phyloP scores from a whole-genome alignment of 2,888 invertebrate genomes.

The Cheilosia urbana region DNA sequence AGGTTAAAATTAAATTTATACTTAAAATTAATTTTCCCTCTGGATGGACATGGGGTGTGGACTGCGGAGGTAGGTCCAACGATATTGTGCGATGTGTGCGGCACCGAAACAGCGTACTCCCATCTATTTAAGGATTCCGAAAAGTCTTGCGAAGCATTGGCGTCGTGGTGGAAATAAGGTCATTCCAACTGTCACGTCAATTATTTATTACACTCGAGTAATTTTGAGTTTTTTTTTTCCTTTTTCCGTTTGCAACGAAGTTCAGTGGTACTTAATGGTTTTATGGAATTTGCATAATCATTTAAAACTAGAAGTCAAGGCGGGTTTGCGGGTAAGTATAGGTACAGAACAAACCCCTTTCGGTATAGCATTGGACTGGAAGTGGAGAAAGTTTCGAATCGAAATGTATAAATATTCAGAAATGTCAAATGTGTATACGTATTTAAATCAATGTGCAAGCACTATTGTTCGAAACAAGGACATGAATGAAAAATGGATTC shows the following conservation, averaged over 20 bases:
- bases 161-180: constrained; percentile 39
- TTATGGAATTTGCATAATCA: constrained; percentile 53
- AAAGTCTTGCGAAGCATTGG: constrained; percentile 19
- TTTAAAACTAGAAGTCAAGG: constrained; percentile 30
- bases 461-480: no score
- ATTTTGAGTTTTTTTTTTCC: constrained; percentile 11
- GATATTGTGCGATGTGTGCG: constrained; percentile 18
- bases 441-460: no score
- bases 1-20: constrained; percentile 57
- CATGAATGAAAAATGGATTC: no score
- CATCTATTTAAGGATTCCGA: constrained; percentile 44
- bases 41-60: not conserved
- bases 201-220: constrained; percentile 55
- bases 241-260: constrained; percentile 1
- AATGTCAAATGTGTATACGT: no score
- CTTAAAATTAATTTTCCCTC: constrained; percentile 38
- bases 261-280: constrained; percentile 26
- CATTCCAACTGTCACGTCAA: constrained; percentile 61
- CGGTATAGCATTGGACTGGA: not conserved
- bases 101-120: constrained; percentile 8
- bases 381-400: no score
- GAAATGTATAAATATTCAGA: no score
- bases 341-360: not conserved
- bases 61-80: not conserved
- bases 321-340: not conserved